Evolutionary conservation across 2,888 invertebrate genomes (phyloP), one percentile per base, ranked within the genome.

Genomic region (Herminia tarsipennalis): DNA sequence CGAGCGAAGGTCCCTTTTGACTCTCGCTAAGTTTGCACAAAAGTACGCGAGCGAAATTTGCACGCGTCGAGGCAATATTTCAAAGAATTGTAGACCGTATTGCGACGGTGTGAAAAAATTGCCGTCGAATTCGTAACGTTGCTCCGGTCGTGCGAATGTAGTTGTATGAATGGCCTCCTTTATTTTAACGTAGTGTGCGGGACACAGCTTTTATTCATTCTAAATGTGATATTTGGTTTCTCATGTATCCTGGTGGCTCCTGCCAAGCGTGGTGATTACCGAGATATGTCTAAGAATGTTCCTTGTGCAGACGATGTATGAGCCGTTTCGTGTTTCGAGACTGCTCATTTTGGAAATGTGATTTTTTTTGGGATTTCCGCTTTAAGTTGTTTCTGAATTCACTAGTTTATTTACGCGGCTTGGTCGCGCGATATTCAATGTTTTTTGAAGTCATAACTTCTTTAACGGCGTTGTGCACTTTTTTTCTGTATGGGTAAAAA

Each of bases 61-160:
- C 71, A 68, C 69, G 76, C 75, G 76, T 73, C 58, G 64, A 66
- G 57, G 71, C 70, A 66, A 70, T 73, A 67, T 75, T 67, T 75
- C 74, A 72, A 68, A 68, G 70, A 66, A 76, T 62, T 70, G 49
- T 70, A 53, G 66, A 64, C 75, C 68, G 67, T 78, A 76, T 70
- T 68, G 58, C 64, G 58, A 59, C 47, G 65, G 65, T 62, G 68
- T 59, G 67, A 73, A 73, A 70, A 74, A 69, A 64, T 66, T 56
- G 59, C 46, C 44, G 39, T 51, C 56, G 54, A 51, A 56, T 60
- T 57, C 50, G 59, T 56, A 56, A 39, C 47, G 52, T 53, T 47
- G 56, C 44, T 44, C 27, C 49, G 53, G 42, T 58, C 56, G 54
- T 42, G 49, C 58, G 54, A 24, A 44, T 52, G 51, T 60, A 56